phyloP scores from a whole-genome alignment of 2,888 invertebrate species.

The Apamea anceps region DNA sequence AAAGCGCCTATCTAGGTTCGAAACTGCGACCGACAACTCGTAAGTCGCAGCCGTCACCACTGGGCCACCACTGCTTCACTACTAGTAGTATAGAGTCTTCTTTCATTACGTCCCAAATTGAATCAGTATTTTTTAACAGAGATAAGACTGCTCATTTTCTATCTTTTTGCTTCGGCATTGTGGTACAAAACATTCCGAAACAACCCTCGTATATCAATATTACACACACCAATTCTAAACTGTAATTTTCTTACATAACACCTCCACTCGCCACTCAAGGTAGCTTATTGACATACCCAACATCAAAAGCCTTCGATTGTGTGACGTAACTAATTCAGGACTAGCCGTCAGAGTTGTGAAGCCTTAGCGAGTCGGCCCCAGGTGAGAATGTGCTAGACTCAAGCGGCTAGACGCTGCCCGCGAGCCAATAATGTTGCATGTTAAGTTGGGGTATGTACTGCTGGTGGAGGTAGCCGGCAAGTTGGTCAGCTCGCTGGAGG shows the following conservation, averaged over 20 bases:
- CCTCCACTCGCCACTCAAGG: slow-evolving; percentile 8
- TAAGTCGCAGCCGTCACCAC: background rate
- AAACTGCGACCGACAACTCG: background rate
- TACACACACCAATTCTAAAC: background rate
- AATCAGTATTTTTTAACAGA: background rate
- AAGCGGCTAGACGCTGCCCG: slow-evolving; percentile 87
- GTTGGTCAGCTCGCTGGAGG: slow-evolving; percentile 8
- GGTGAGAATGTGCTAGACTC: slow-evolving; percentile 90
- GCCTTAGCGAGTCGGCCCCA: slow-evolving; percentile 88
- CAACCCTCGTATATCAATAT: background rate
- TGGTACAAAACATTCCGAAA: background rate
- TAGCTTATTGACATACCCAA: slow-evolving; percentile 68
- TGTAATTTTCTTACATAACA: slow-evolving; percentile 10
- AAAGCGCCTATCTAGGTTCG: background rate
- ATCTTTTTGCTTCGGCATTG: background rate
- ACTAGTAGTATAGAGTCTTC: background rate
- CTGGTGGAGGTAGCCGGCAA: slow-evolving; percentile 49
- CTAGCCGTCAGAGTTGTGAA: slow-evolving; percentile 87
- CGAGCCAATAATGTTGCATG: slow-evolving; percentile 84
- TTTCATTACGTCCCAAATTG: background rate
- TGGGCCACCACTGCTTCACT: background rate
- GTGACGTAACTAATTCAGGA: slow-evolving; percentile 82
- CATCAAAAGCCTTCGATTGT: slow-evolving; percentile 79
- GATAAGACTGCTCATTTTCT: background rate
- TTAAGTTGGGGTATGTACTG: slow-evolving; percentile 73